Percentiles rank a stretch among this genome's conserved stretches.
phyloP scores from a whole-genome alignment of 2,113 vertebrate species.

The Danionella cerebrum region DNA sequence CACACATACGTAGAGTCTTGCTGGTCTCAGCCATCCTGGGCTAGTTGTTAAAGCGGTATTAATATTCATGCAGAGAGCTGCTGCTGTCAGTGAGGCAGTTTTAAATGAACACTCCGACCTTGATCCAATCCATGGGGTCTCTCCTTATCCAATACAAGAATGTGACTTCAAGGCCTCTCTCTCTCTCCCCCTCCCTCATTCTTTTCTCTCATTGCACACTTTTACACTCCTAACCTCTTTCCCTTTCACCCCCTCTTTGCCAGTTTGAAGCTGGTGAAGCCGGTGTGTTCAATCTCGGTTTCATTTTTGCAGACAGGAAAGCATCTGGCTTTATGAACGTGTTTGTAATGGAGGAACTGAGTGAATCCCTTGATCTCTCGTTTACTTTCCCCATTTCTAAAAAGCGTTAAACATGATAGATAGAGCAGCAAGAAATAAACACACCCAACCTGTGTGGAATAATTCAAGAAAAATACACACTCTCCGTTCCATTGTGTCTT shows the following conservation, averaged over 20 bases:
- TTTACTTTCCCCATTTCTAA: background rate
- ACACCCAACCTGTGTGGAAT: no score
- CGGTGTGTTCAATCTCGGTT: background rate
- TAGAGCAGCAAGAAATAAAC: no score
- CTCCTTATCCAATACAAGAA: constrained; percentile 28
- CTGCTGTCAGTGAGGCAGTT: constrained; percentile 43
- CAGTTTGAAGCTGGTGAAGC: constrained; percentile 14
- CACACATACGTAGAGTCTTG: constrained; percentile 4
- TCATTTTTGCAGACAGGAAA: constrained; percentile 28
- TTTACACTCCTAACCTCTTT: constrained; percentile 16
- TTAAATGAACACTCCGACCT: constrained; percentile 47
- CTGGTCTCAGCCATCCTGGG: constrained; percentile 24
- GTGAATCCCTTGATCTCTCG: constrained; percentile 17
- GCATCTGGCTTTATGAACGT: constrained; percentile 34
- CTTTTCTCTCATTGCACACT: background rate
- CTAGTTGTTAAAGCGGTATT: constrained; percentile 42
- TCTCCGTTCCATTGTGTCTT: no score
- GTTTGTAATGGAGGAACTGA: constrained; percentile 20
- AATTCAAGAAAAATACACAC: no score
- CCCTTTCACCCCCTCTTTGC: constrained; percentile 14
- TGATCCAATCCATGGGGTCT: constrained; percentile 44
- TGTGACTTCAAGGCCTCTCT: constrained; percentile 33
- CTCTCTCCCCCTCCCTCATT: constrained; percentile 22
- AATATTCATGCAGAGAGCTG: constrained; percentile 47
- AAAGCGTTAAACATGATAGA: background rate